Evolutionary conservation across 2,888 invertebrate species (phyloP), one percentile per base, ranked within the genome.

Genomic region (Oscheius sp.): DNA sequence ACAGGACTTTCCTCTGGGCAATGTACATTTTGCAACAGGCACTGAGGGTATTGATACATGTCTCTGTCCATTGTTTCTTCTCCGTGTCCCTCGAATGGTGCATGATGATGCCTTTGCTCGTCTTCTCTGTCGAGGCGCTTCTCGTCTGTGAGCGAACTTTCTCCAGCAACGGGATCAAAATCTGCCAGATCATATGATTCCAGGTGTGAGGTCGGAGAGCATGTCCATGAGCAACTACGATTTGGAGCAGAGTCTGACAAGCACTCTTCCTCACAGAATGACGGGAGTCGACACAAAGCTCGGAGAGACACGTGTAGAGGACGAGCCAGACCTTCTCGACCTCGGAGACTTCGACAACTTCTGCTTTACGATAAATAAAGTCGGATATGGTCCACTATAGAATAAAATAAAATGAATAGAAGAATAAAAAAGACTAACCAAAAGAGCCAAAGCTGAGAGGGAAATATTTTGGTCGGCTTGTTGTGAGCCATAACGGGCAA

Each of bases 61-160:
- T 87, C 61, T 87, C 87, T 9, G 84, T 85, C 86, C 86, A 86
- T 73, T 84, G 85, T 58, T 85, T 84, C 49, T 80, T 78, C 61
- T 97, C 97, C 0, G 99, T 99, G 89, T 99, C 98, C 74, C 99
- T 92, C 0, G 97, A 95, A 90, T 99, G 99, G 90, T 99, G 99
- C 85, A 99, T 97, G 5, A 96, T 68, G 73, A 85, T 74, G 93
- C 95, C 56, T 94, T 95, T 72, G 69, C 76, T 56, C 0, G 94
- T 93, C 58, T 77, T 80, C 63, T 85, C 80, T 0, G 82, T 85
- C 2, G 86, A 85, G 13, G 87, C 87, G 43, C 77, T 80, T 61
- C 79, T 72, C 7, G 84, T 83, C 53, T 80, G 73, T 13, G 80
- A 90, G 85, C 94, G 92, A 0, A 99, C 98, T 91, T 95, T 93